A percentile compares a stretch with the other conserved stretches of the same genome.
Evolutionary conservation across 2,113 vertebrate species (phyloP).

Genomic region (Stigmatopora argus): DNA sequence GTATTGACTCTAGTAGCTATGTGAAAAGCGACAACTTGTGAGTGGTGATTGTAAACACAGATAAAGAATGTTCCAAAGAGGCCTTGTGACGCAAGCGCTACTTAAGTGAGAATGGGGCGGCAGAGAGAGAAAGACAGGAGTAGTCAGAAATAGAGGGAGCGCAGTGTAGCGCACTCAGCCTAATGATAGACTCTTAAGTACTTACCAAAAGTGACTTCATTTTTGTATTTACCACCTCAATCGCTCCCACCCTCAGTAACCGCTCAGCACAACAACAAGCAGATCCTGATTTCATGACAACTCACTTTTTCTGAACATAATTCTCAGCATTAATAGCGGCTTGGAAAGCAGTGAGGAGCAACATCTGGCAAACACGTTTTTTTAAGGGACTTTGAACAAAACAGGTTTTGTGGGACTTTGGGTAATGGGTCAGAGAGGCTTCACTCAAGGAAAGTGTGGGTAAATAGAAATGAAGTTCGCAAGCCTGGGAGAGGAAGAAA

Average conservation of each 20-base stretch:
- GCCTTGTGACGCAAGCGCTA: conserved; percentile 31
- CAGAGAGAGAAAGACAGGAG: conserved; percentile 12
- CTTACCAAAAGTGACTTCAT: conserved; percentile 34
- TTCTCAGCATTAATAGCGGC: conserved; percentile 49
- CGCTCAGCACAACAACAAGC: conserved; percentile 49
- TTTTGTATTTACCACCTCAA: conserved; percentile 23
- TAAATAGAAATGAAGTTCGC: conserved; percentile 59
- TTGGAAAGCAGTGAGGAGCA: conserved; percentile 62
- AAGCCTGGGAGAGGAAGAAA: conserved; percentile 29
- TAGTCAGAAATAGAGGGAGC: conserved; percentile 13
- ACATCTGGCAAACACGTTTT: conserved; percentile 63
- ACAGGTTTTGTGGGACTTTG: conserved; percentile 65
- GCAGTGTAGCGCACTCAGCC: conserved; percentile 7
- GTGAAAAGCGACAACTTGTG: not conserved
- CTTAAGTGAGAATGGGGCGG: conserved; percentile 18
- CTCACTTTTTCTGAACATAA: conserved; percentile 36
- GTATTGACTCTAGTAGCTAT: not conserved
- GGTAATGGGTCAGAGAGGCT: conserved; percentile 66
- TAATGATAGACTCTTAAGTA: conserved; percentile 15
- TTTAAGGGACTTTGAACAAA: conserved; percentile 65
- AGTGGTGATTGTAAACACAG: too few relatives aligned
- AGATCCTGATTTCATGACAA: conserved; percentile 52
- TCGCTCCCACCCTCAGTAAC: conserved; percentile 18
- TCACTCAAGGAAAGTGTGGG: conserved; percentile 71
- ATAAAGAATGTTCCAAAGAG: conserved; percentile 29